Conservation (phyloP, 2,113 vertebrate species). For the Haemorhous mexicanus region DNA sequence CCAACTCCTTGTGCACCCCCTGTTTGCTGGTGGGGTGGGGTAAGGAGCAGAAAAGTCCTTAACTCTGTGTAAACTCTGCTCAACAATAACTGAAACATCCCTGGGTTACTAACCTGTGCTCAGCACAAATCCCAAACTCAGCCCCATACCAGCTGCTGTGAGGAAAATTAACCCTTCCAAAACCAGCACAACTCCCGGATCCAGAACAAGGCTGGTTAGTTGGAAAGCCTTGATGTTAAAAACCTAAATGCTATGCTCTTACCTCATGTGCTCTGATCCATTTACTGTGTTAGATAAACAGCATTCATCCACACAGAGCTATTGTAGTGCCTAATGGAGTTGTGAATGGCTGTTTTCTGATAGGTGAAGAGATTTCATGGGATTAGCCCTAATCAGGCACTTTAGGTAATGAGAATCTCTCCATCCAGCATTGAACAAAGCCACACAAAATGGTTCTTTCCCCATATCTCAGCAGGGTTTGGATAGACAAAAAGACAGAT, state of each 20-base stretch:
- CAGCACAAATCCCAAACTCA: neutral
- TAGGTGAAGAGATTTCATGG: neutral
- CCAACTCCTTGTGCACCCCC: neutral
- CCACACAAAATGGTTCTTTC: neutral
- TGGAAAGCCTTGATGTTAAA: neutral
- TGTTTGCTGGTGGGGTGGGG: no score
- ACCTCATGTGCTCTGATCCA: neutral
- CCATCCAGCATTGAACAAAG: neutral
- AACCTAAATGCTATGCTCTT: neutral
- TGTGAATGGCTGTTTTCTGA: neutral
- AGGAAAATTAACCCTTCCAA: neutral
- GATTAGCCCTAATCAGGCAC: neutral
- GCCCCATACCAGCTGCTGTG: neutral
- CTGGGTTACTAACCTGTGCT: neutral
- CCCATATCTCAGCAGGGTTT: neutral
- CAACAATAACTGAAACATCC: neutral
- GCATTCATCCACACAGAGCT: neutral
- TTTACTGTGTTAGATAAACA: neutral
- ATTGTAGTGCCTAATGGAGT: neutral
- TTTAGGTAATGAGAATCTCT: neutral
- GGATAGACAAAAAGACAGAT: neutral
- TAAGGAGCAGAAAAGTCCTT: neutral
- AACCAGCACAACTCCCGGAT: neutral
- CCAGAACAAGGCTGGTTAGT: neutral
- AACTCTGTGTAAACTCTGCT: neutral